Evolutionary conservation across 2,113 vertebrate genomes (phyloP).

Genomic region (Archilochus colubris): DNA sequence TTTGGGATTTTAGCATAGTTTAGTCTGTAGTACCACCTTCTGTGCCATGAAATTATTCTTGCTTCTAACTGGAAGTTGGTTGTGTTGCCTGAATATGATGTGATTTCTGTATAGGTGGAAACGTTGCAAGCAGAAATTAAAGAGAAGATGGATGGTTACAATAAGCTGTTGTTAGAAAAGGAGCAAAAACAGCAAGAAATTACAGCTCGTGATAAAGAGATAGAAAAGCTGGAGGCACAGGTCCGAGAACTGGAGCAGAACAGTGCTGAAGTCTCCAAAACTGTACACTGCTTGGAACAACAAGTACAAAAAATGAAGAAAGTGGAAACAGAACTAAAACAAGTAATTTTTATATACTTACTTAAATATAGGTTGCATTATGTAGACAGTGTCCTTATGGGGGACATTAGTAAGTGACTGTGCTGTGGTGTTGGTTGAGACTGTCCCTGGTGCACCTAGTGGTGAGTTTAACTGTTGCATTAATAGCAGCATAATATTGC

Average conservation of each 20-base stretch:
- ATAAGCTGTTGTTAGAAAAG: slow-evolving; percentile 80
- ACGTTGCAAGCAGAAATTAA: slow-evolving; percentile 85
- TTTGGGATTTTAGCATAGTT: neutral
- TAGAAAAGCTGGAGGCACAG: slow-evolving; percentile 79
- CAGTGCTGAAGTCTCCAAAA: slow-evolving; percentile 62
- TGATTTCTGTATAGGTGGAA: slow-evolving; percentile 83
- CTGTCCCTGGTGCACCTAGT: neutral
- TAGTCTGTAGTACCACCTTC: neutral
- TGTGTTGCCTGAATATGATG: neutral
- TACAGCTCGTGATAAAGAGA: slow-evolving; percentile 84
- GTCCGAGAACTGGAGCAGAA: slow-evolving; percentile 83
- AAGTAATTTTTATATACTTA: slow-evolving; percentile 68
- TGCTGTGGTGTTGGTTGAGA: neutral
- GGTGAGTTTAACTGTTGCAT: neutral
- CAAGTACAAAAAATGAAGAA: slow-evolving; percentile 83
- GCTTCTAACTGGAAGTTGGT: neutral
- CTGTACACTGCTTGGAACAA: slow-evolving; percentile 78
- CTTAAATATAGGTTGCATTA: neutral
- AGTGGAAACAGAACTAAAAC: slow-evolving; percentile 80
- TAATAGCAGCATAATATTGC: neutral
- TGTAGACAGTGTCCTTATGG: neutral
- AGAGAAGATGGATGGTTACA: slow-evolving; percentile 85
- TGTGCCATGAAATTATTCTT: neutral
- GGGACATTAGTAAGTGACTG: neutral
- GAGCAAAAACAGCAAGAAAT: slow-evolving; percentile 83